Conservation (phyloP, 2,797 vertebrate genomes). For the Myotis pilosus region DNA sequence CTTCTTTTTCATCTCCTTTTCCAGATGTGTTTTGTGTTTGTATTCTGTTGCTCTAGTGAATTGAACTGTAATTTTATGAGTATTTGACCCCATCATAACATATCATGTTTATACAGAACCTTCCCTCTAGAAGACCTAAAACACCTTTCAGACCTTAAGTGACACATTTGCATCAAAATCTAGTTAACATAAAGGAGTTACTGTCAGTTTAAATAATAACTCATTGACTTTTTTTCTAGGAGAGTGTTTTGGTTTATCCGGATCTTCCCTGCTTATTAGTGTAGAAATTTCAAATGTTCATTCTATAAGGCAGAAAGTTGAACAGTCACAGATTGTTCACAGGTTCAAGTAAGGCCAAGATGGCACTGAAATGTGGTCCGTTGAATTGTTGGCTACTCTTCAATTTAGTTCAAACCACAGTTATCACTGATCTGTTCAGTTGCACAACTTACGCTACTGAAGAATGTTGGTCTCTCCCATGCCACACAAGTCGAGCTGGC, state of each 20-base stretch:
- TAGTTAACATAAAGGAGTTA: background rate
- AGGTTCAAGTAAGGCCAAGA: slow-evolving; percentile 60
- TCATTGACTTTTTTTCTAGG: background rate
- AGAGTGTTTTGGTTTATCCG: background rate
- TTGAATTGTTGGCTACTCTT: slow-evolving; percentile 69
- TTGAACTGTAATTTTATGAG: background rate
- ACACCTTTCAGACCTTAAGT: background rate
- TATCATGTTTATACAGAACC: background rate
- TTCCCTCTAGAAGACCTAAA: background rate
- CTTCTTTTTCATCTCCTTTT: slow-evolving; percentile 66
- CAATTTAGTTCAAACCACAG: slow-evolving; percentile 62
- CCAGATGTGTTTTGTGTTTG: slow-evolving; percentile 68
- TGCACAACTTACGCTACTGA: slow-evolving; percentile 67
- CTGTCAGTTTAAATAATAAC: background rate
- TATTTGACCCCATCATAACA: background rate
- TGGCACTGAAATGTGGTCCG: slow-evolving; percentile 48
- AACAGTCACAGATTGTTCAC: slow-evolving; percentile 17
- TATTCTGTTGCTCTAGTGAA: background rate
- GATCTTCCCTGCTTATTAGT: background rate
- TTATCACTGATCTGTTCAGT: slow-evolving; percentile 63
- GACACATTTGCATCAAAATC: background rate
- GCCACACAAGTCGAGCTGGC: slow-evolving; percentile 75
- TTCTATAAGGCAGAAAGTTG: slow-evolving; percentile 12
- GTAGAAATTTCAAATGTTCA: background rate
- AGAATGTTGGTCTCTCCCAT: slow-evolving; percentile 66